Base-by-base conservation (phyloP, 2,797 vertebrate species). In the Dromococcyx pavoninus region DNA sequence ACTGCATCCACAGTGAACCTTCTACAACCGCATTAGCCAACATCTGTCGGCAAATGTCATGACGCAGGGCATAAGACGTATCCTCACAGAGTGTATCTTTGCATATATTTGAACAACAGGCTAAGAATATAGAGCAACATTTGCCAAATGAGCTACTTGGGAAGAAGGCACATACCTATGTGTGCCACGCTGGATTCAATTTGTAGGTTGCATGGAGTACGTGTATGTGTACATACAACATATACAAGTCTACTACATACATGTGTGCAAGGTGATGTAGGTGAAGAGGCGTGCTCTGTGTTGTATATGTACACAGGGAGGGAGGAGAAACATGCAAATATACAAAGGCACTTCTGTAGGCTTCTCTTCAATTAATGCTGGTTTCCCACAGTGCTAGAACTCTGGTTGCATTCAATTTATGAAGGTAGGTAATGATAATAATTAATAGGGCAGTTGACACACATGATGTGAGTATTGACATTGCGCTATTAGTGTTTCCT, bases 41-140 rank as follows among this genome's bases (percentile, higher is more conserved):
- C 98, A 98, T 98, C 97, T 98, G 97, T 96, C 67, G 61, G 96
- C 95, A 97, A 97, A 97, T 77, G 96, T 95, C 17, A 61, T 94
- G 96, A 95, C 12, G 66, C 67, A 7, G 95, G 97, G 94, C 79
- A 58, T 74, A 77, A 97, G 96, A 92, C 48, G 2, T 32, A 91
- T 78, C 72, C 39, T 85, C 14, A 2, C 15, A 4, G 69, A 81
- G 86, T 79, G 48, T 32, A 69, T 11, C 91, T 88, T 66, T 88
- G 86, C 77, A 14, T 24, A 46, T 69, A 33, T 19, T 93, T 85
- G 89, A 84, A 96, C 66, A 41, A 17, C 57, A 87, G 74, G 67
- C 62, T 41, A 32, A 93, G 91, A 93, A 87, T 60, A 21, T 1
- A 30, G 71, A 64, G 75, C 69, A 82, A 73, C 11, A 12, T 77